Evolutionary conservation across 1,140 invertebrate genomes (phyloP), one percentile per base, ranked within the genome.

Genomic region (Drosophila oshimai): DNA sequence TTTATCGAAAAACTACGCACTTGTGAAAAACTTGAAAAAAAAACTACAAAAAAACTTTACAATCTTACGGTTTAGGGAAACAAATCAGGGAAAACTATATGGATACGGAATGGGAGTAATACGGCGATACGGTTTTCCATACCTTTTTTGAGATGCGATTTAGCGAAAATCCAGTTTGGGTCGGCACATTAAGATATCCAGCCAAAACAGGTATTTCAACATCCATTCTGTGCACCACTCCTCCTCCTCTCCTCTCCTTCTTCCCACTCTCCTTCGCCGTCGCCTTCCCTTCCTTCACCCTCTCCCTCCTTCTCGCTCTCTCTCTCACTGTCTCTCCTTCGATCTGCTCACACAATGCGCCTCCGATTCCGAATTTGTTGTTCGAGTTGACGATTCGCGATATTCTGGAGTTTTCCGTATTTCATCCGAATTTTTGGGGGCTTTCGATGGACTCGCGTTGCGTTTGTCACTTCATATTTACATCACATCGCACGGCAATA

Each of bases 91-190:
- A 20, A 41, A 41, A 9, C 9, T 12, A 1, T 9, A 22, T 12
- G 6, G 18, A n/a, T n/a, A 29, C 15, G 6, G 18, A 7, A n/a
- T 47, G 12, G 28, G 29, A 10, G 29, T 50, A 24, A 20, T 29
- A 22, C 34, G 24, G 20, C 29, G 36, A 50, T n/a, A n/a, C n/a
- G n/a, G n/a, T 24, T 49, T 67, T 67, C 34, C 62, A 41, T 88
- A 89, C 89, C 87, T 90, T 90, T 90, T 90, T 90, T 22, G 89
- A 90, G 64, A 90, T 90, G 60, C 89, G 86, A 76, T 90, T 90
- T 69, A 90, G 72, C 68, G 89, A 90, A 78, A 90, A 90, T 81
- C 89, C 89, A 76, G 89, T 88, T 89, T 90, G 89, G 61, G 86
- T 89, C 75, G 89, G 89, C 65, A 90, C 83, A 89, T 89, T 90